Conservation (phyloP, 1,140 invertebrate genomes). For the Drosophila sturtevanti region DNA sequence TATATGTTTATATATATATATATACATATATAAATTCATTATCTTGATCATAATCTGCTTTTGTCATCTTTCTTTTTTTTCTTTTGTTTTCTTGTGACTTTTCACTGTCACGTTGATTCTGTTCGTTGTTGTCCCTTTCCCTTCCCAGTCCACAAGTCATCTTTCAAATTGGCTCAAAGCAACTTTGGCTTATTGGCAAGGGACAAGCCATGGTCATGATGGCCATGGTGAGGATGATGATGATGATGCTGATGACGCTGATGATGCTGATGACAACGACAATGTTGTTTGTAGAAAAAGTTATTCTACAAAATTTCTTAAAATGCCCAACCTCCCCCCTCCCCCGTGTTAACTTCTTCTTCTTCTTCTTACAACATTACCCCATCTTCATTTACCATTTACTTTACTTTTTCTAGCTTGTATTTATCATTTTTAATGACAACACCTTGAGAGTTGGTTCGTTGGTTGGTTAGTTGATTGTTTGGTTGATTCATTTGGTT, state of each 20-base stretch:
- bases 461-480: not conserved
- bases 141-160: constrained; percentile 33
- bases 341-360: no score
- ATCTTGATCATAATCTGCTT: not conserved
- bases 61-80: not conserved
- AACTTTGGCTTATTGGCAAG: constrained; percentile 57
- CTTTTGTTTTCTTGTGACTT: no score
- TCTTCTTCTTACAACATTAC: no score
- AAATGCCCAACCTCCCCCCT: not conserved
- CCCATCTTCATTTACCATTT: no score
- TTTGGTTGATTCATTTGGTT: no score
- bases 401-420: constrained; percentile 43
- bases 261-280: constrained; percentile 24
- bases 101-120: not conserved
- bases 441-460: constrained; percentile 46
- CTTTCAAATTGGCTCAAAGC: constrained; percentile 55
- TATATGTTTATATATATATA: no score
- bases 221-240: not conserved
- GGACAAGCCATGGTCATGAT: constrained; percentile 28
- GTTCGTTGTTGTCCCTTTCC: not conserved
- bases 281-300: constrained; percentile 37
- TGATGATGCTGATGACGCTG: not conserved
- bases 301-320: not conserved
- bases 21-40: not conserved
- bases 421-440: constrained; percentile 72